A percentile compares a stretch with the other conserved stretches of the same genome.
Conservation (phyloP, 2,113 vertebrate genomes). For the Ptilonorhynchus violaceus region DNA sequence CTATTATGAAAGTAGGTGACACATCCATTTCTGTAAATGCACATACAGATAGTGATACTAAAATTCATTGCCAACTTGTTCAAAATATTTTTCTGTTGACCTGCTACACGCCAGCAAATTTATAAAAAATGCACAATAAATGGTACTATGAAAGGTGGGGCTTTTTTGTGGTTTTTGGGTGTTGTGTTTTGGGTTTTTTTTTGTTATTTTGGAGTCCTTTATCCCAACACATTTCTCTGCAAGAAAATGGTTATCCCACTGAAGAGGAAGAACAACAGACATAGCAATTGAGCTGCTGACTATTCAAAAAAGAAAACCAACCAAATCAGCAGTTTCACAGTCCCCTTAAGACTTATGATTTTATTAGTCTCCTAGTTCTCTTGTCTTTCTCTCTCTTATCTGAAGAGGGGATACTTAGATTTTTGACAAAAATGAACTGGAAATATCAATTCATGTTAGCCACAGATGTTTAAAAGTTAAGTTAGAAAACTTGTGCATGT, state of each 20-base stretch:
- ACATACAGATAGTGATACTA: neutral
- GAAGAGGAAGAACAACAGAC: neutral
- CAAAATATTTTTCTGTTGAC: neutral
- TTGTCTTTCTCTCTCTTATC: neutral
- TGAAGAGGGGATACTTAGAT: neutral
- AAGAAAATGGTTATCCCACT: neutral
- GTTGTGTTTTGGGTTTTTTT: neutral
- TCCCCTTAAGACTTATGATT: fast-evolving
- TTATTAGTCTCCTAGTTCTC: neutral
- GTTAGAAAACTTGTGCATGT: neutral
- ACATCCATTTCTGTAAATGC: neutral
- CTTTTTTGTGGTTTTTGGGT: fast-evolving
- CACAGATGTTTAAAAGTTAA: neutral
- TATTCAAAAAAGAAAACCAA: neutral
- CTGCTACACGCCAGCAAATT: neutral
- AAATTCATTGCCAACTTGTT: neutral
- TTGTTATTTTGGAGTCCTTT: neutral
- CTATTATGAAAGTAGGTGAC: neutral
- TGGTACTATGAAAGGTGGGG: fast-evolving
- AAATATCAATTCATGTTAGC: neutral
- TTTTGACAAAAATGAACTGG: neutral
- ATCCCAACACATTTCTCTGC: neutral
- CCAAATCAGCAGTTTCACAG: neutral
- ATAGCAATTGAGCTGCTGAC: neutral
- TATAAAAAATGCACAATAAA: neutral